phyloP scores from a whole-genome alignment of 1,140 invertebrate species.

The Limonius californicus region DNA sequence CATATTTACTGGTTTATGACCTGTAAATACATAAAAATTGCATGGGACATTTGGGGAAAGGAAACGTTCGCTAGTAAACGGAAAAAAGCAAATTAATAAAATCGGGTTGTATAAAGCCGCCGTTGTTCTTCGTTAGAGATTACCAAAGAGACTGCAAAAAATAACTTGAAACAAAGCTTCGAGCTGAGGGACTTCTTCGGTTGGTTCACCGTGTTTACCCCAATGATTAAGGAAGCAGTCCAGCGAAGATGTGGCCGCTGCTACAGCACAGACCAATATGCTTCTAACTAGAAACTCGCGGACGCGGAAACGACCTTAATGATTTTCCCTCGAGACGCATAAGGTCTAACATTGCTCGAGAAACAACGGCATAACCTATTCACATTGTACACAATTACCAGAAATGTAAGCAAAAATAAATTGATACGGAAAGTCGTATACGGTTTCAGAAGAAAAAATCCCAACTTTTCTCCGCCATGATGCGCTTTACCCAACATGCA shows the following conservation, averaged over 20 bases:
- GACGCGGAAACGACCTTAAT: conserved; percentile 35
- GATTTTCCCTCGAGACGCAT: conserved; percentile 26
- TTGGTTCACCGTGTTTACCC: conserved; percentile 15
- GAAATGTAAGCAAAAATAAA: neutral
- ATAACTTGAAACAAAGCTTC: neutral
- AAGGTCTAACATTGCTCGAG: conserved; percentile 9
- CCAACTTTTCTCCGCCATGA: no score
- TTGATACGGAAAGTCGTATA: no score
- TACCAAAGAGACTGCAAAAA: neutral
- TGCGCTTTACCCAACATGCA: no score
- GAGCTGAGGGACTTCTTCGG: neutral
- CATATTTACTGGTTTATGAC: no score
- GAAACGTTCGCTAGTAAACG: no score
- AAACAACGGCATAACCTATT: conserved; percentile 12
- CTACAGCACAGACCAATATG: conserved; percentile 26
- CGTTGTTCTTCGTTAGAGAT: no score
- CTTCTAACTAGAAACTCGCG: conserved; percentile 33
- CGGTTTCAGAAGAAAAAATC: no score
- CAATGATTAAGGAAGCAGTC: conserved; percentile 18
- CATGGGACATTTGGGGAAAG: no score
- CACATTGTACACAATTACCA: conserved; percentile 4
- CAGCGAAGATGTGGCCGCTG: conserved; percentile 6
- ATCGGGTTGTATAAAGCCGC: no score
- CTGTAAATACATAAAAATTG: no score
- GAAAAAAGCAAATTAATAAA: no score